Base-by-base conservation (phyloP, 1,140 invertebrate genomes). In the Drosophila nebulosa region DNA sequence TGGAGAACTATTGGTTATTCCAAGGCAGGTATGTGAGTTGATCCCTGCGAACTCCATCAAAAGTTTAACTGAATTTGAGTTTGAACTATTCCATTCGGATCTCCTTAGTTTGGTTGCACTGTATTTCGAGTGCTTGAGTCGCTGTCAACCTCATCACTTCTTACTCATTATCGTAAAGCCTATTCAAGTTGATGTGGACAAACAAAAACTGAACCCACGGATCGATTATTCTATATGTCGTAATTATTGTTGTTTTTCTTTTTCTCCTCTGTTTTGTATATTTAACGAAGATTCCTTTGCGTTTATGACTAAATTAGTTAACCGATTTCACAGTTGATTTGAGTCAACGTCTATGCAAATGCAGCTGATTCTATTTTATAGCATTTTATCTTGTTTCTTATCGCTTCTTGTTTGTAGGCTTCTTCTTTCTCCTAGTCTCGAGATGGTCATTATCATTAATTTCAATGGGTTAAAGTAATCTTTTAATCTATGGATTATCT, bases 261-360 rank as follows among this genome's bases (percentile, higher is more conserved):
- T 66, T 30, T 27, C 22, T 39, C 12, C 9, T 27, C 10, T 21
- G 10, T 12, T 32, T 24, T 10, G 9, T 62, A 21, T 60, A 61
- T 61, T 52, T 61, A 39, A 65, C 46, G 35, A 46, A 46, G 39
- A 60, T 61, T 69, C 56, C 24, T 65, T 69, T 69, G 61, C 21
- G 16, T 58, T 77, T 61, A 66, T 77, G 62, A 68, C 74, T 70
- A 32, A 62, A 80, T 79, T 74, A 85, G 65, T 65, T 70, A 64
- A 39, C 22, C 56, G 42, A 68, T 78, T 74, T 86, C 55, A 68
- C 73, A 70, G 53, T 57, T 70, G 55, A 73, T 53, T 61, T 50
- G 51, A 4, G 52, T 59, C 24, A 26, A 42, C 26, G n/a, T 18
- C 14, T 39, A 76, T 73, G 74, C 56, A 63, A 73, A 76, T 72